Evolutionary conservation across 2,113 vertebrate genomes (phyloP).

Genomic region (Heliornis fulica): DNA sequence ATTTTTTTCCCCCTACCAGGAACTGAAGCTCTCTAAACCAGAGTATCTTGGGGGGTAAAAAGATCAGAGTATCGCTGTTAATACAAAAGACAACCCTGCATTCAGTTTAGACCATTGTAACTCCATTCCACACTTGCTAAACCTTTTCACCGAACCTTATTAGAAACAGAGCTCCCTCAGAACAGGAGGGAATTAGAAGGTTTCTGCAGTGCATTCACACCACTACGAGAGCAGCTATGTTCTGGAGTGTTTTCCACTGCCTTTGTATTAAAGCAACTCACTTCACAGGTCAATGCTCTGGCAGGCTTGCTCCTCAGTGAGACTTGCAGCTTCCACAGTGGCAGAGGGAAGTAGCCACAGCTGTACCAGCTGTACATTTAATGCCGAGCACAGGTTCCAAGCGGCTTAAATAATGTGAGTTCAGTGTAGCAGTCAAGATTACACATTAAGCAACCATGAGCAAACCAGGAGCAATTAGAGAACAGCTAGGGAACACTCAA

Average conservation of each 20-base stretch:
- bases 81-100: background rate
- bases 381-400: background rate
- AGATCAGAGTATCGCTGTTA: background rate
- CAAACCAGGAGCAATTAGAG: conserved; percentile 51
- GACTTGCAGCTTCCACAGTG: conserved; percentile 4
- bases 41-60: background rate
- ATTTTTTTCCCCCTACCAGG: background rate
- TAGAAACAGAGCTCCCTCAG: background rate
- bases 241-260: background rate
- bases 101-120: background rate
- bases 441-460: conserved; percentile 24
- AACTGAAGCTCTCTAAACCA: background rate
- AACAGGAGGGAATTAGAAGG: background rate
- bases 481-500: conserved; percentile 39
- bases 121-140: background rate
- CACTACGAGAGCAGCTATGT: background rate
- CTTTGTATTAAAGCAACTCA: background rate
- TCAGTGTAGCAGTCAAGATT: conserved; percentile 4
- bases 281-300: conserved; percentile 13
- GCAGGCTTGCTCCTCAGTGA: background rate
- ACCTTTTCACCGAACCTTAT: background rate
- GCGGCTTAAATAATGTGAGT: background rate
- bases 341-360: conserved; percentile 20
- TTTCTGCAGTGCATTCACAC: background rate
- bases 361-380: conserved; percentile 22